Evolutionary conservation across 23 tunicate species (phyloP), one percentile per base, ranked within the genome.

Genomic region (Ciona savignyi): DNA sequence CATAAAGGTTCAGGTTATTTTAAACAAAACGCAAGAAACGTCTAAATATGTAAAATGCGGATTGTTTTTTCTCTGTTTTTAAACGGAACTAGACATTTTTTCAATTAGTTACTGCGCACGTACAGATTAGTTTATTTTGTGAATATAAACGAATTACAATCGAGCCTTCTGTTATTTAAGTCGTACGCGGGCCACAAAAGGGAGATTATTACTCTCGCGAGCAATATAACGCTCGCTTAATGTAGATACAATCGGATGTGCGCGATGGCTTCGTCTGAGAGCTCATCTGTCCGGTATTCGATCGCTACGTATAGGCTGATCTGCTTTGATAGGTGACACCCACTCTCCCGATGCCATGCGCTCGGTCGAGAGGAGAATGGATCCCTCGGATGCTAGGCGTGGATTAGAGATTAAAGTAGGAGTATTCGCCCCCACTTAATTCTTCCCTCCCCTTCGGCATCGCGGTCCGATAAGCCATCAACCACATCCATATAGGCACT

Each of bases 401-500:
- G 56, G 56, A 42, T 42, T 42, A 42, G 56, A 42, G 56, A 42
- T 42, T 42, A 42, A 42, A 42, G 56, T 42, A 42, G 56, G 56
- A 42, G 56, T 42, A 42, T n/a, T n/a, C n/a, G 15, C 56, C 15
- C 56, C 11, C 56, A 9, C 56, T 15, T 15, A 42, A 9, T 42
- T 42, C 9, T 6, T 42, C 15, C 56, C 15, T 42, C 56, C 56
- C 56, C 56, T 42, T 42, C 56, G 56, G 56, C 56, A 42, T 42
- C 56, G 9, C 56, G 56, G 56, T 42, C 11, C 56, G 56, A 42
- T 42, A 42, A 42, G 56, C 56, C 56, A 42, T 42, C 56, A 42
- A 42, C 56, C 56, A 42, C 56, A 42, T 42, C 56, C 56, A 42
- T 42, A 42, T 42, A 42, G 56, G 56, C 56, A 42, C 56, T 42